phyloP scores from a whole-genome alignment of 2,113 vertebrate genomes.

The Pomatostomus ruficeps region DNA sequence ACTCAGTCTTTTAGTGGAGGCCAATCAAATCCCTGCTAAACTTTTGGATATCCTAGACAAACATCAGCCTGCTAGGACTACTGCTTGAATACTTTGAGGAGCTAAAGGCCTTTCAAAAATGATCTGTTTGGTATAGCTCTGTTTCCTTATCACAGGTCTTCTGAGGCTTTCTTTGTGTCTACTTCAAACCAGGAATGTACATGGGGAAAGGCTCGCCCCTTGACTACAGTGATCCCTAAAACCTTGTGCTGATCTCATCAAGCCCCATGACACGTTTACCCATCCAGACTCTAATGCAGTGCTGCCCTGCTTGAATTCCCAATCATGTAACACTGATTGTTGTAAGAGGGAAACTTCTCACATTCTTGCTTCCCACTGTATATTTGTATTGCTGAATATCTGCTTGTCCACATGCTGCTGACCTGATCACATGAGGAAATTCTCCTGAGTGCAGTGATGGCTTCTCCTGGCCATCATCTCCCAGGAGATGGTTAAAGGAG shows the following conservation, averaged over 20 bases:
- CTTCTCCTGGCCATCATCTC: not conserved
- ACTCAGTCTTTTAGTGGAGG: not conserved
- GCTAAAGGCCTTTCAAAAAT: not conserved
- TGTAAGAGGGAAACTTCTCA: not conserved
- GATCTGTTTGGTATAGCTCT: not conserved
- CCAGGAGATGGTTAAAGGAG: not conserved
- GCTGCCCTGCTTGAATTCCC: not conserved
- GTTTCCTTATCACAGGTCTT: not conserved
- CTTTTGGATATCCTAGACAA: not conserved
- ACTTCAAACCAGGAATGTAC: not conserved
- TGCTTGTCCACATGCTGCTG: not conserved
- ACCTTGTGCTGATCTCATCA: not conserved
- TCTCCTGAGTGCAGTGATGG: not conserved
- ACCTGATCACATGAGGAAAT: not conserved
- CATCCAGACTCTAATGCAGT: not conserved
- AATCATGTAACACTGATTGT: not conserved
- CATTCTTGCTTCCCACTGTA: not conserved
- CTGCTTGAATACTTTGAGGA: not conserved
- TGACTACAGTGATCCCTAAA: not conserved
- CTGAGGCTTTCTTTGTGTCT: not conserved
- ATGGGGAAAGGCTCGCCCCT: not conserved
- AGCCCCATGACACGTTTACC: not conserved
- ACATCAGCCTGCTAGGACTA: not conserved
- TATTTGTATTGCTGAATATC: not conserved
- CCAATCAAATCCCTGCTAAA: not conserved